A percentile compares a stretch with the other conserved stretches of the same genome.
These are phyloP conservation scores for Antidorcas marsupialis DNA, from an alignment of 2,113 vertebrate genomes.

Conservation along the genomic window DNA sequence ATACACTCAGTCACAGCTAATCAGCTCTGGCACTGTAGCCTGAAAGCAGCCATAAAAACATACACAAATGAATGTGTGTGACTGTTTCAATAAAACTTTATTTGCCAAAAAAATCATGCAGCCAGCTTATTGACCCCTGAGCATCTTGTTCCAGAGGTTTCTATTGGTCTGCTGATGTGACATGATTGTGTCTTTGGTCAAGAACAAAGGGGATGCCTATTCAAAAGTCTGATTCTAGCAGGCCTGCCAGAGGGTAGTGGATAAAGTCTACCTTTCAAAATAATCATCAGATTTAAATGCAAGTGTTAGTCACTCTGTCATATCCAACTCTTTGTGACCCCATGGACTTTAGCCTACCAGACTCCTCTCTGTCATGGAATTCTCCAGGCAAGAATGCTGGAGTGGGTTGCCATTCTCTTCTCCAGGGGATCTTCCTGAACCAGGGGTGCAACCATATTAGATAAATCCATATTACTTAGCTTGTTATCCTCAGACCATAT, in stretches of 20 bases:
- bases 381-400: background rate
- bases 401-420: background rate
- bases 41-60: background rate
- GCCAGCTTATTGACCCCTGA: background rate
- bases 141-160: background rate
- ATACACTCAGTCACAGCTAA: fast-evolving
- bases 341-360: background rate
- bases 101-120: background rate
- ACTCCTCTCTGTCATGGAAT: background rate
- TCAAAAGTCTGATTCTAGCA: background rate
- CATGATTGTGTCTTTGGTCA: background rate
- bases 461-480: fast-evolving
- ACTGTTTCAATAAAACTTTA: background rate
- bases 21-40: background rate
- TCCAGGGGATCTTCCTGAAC: background rate
- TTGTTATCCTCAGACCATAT: background rate
- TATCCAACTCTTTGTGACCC: background rate
- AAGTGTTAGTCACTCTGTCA: background rate
- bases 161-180: background rate
- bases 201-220: background rate
- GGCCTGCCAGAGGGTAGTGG: background rate
- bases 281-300: background rate
- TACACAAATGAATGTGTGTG: no score
- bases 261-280: background rate
- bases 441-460: background rate